These are phyloP conservation scores for Trilocha varians DNA, from an alignment of 2,888 invertebrate genomes.

Conservation along the genomic window DNA sequence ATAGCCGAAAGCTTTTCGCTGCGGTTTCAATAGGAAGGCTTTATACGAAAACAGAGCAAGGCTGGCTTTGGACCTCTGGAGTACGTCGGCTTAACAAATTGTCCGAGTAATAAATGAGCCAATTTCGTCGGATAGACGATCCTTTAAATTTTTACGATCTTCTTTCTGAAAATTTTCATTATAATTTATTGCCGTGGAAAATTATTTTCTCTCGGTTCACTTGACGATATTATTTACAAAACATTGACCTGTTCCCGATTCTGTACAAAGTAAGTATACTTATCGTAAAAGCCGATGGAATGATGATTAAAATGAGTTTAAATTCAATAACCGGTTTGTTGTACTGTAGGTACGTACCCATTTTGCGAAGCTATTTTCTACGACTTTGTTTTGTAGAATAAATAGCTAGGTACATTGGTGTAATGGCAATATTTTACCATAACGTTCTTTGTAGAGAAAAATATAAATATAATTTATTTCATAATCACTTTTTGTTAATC, in stretches of 20 bases:
- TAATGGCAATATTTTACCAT: too few species aligned
- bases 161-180: neutral
- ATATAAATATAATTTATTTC: too few species aligned
- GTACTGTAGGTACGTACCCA: too few species aligned
- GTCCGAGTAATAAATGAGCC: conserved; percentile 34
- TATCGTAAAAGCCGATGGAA: too few species aligned
- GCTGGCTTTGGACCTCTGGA: conserved; percentile 13
- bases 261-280: too few species aligned
- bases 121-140: conserved; percentile 27
- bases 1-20: conserved; percentile 8
- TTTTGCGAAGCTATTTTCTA: too few species aligned
- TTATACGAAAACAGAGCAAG: conserved; percentile 22
- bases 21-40: conserved; percentile 11
- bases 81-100: conserved; percentile 22
- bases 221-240: neutral
- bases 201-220: neutral
- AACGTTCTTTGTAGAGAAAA: too few species aligned
- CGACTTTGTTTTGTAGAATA: too few species aligned
- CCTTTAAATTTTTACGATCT: conserved; percentile 4
- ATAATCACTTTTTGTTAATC: too few species aligned
- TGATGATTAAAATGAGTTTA: too few species aligned
- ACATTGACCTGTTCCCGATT: neutral
- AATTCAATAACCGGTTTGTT: too few species aligned
- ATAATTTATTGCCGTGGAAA: neutral
- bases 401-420: too few species aligned